phyloP scores from a whole-genome alignment of 2,113 vertebrate species.

The Pseudonaja textilis region DNA sequence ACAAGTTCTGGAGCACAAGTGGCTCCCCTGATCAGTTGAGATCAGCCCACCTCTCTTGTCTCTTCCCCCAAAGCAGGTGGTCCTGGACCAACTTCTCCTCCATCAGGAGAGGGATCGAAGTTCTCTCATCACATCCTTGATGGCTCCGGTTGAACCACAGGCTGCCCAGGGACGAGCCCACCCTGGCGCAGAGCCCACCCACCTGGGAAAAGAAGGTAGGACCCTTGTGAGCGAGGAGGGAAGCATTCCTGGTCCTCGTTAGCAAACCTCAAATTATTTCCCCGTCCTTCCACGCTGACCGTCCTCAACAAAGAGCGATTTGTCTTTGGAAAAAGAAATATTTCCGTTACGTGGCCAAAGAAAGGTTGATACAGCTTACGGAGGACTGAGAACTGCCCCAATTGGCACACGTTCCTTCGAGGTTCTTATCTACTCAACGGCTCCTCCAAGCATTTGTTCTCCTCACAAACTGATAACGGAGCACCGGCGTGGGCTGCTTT shows the following conservation, averaged over 20 bases:
- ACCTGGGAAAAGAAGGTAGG: slow-evolving; percentile 10
- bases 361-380: background rate
- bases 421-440: background rate
- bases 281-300: background rate
- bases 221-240: background rate
- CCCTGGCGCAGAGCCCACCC: background rate
- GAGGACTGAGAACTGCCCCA: too few species aligned
- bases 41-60: background rate
- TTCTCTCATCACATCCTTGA: slow-evolving; percentile 20
- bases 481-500: background rate
- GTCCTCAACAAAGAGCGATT: background rate
- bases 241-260: background rate
- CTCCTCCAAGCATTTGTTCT: background rate
- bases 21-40: background rate
- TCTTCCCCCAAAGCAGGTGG: slow-evolving; percentile 20
- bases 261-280: background rate
- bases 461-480: background rate
- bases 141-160: background rate
- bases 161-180: background rate
- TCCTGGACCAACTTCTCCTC: slow-evolving; percentile 28
- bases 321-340: background rate
- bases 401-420: background rate
- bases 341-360: background rate
- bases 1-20: background rate
- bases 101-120: slow-evolving; percentile 33